Base-by-base conservation (phyloP, 2,113 vertebrate species). In the Baryphthengus martii region DNA sequence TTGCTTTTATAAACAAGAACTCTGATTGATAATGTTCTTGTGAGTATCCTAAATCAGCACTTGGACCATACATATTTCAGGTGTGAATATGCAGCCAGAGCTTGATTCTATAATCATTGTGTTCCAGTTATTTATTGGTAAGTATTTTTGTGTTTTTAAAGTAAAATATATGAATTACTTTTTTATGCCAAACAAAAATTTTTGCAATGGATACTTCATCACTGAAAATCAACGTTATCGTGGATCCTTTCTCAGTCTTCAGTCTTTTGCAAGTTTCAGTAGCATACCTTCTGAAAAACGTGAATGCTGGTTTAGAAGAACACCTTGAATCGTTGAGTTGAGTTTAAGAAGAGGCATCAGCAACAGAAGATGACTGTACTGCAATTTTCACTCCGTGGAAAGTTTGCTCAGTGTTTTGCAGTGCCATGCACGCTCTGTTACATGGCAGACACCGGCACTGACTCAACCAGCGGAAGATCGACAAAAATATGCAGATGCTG, bases 401-500 rank as follows among this genome's bases (percentile, higher is more conserved):
- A 79, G 76, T 63, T 82, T 87, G 59, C 88, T 92, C 62, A 40
- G 80, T 90, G 72, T 91, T 82, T 85, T 77, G 50, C 90, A 90
- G 90, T 86, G 93, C 93, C 70, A 76, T 92, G 88, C 65, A 26
- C 26, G 50, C 66, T 91, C 55, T 94, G 37, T 63, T 61, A 61
- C 88, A 85, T 93, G 92, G 85, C 85, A 90, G 42, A 35, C 33
- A 28, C 87, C 79, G 83, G 18, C 66, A 55, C 45, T 95, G 91
- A 28, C 85, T 76, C 90, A 76, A 58, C 81, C 81, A 85, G 55
- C 11, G 3, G 86, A 66, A 91, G 82, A 71, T 61, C 76, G 10
- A 63, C 90, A 84, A 67, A 93, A 81, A 17, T 52, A 10, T 33
- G 33, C 76, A 91, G 93, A 76, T 79, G 86, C 88, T 62, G 93